Base-by-base conservation (phyloP, 2,888 invertebrate species). In the Pycnomerus fuliginosus region DNA sequence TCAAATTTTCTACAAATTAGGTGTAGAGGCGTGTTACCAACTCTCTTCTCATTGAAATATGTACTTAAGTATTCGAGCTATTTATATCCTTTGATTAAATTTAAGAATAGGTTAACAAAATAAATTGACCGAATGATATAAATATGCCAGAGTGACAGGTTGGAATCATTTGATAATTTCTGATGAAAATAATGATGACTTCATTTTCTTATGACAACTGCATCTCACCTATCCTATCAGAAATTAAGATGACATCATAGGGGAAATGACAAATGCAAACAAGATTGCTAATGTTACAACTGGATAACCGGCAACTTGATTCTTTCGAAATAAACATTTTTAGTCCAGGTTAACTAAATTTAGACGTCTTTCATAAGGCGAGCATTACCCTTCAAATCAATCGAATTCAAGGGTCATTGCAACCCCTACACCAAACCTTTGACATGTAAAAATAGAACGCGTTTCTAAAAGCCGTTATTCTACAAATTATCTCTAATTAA, bases 1-100 rank as follows among this genome's bases (percentile, higher is more conserved):
- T n/a, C n/a, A n/a, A n/a, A n/a, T n/a, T n/a, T n/a, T n/a, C n/a
- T n/a, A n/a, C n/a, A n/a, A n/a, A n/a, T n/a, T n/a, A n/a, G n/a
- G n/a, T n/a, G n/a, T n/a, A n/a, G n/a, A n/a, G n/a, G n/a, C n/a
- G n/a, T n/a, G n/a, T n/a, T n/a, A n/a, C n/a, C n/a, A n/a, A n/a
- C n/a, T n/a, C n/a, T 8, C 25, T 25, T 25, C 25, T 25, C n/a
- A n/a, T n/a, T n/a, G n/a, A n/a, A n/a, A n/a, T n/a, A n/a, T n/a
- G 41, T 46, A 41, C 45, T 36, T 28, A 16, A 17, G 23, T 22
- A 35, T 33, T 33, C 12, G 25, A 23, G 15, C 39, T 44, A 48
- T 44, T 48, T 44, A 36, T 35, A 44, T 32, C 28, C 40, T 34
- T 39, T 47, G 42, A 41, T 46, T 42, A 41, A 42, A 29, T 47